Conservation (phyloP, 2,113 vertebrate species). For the Stictonetta naevosa region DNA sequence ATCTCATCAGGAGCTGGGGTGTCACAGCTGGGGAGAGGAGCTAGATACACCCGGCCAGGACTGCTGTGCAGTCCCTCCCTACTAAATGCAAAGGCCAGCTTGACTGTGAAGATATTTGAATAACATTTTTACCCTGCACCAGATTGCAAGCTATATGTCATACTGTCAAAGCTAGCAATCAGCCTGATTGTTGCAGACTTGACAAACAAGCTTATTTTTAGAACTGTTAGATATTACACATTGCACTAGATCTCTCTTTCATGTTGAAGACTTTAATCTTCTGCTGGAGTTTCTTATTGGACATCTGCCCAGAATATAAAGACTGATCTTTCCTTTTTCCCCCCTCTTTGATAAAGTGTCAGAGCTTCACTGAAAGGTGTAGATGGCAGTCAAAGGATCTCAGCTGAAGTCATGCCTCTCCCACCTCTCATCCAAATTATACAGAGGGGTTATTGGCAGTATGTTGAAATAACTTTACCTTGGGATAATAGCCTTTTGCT, state of each 20-base stretch:
- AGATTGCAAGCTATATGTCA: slow-evolving; percentile 55
- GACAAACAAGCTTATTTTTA: slow-evolving; percentile 72
- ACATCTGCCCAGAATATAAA: slow-evolving; percentile 75
- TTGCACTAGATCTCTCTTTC: slow-evolving; percentile 68
- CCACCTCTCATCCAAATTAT: slow-evolving; percentile 72
- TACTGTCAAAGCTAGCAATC: slow-evolving; percentile 64
- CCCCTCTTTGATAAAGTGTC: slow-evolving; percentile 74
- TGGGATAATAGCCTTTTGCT: slow-evolving; percentile 79
- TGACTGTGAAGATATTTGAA: slow-evolving; percentile 17
- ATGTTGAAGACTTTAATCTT: slow-evolving; percentile 76
- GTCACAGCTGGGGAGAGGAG: not conserved
- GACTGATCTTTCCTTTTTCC: slow-evolving; percentile 63
- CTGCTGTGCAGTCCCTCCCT: not conserved
- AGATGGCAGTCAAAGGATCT: slow-evolving; percentile 65
- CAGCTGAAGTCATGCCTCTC: slow-evolving; percentile 69
- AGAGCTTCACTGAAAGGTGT: slow-evolving; percentile 73
- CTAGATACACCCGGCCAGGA: not conserved
- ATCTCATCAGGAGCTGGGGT: not conserved
- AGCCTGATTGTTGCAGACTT: slow-evolving; percentile 53
- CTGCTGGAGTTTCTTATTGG: slow-evolving; percentile 74
- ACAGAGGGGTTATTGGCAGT: slow-evolving; percentile 73
- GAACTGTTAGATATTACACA: slow-evolving; percentile 67
- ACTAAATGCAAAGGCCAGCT: not conserved
- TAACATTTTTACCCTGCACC: slow-evolving; percentile 42
- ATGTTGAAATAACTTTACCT: slow-evolving; percentile 85